phyloP scores from a whole-genome alignment of 2,888 invertebrate species.

The Parnassius mnemosyne region DNA sequence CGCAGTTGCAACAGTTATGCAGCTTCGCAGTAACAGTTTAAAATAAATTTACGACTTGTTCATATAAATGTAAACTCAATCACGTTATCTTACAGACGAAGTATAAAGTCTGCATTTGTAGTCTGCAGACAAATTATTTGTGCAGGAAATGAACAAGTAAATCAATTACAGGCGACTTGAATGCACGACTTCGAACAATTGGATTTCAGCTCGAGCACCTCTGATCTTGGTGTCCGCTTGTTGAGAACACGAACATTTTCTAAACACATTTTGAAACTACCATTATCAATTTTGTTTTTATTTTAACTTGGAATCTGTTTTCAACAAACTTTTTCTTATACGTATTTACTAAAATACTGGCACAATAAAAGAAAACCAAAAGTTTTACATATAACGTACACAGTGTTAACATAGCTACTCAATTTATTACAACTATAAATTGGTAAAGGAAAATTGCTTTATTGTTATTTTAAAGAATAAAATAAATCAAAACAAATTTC shows the following conservation, averaged over 20 bases:
- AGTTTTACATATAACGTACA: no score
- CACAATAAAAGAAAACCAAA: no score
- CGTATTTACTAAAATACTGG: no score
- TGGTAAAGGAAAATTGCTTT: no score
- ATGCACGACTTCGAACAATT: slow-evolving; percentile 21
- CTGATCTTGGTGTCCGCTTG: not conserved
- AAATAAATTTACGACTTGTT: no score
- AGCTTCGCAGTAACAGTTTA: no score
- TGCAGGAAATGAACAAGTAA: slow-evolving; percentile 70
- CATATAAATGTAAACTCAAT: not conserved
- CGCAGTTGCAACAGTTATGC: no score
- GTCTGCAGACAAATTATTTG: slow-evolving; percentile 31
- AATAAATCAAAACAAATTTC: no score
- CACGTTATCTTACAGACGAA: not conserved
- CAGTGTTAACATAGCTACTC: no score
- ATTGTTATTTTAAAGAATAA: no score
- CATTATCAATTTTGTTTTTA: not conserved
- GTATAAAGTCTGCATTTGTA: slow-evolving; percentile 12
- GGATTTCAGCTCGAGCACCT: slow-evolving; percentile 2
- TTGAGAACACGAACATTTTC: not conserved
- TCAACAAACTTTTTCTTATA: no score
- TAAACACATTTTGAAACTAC: not conserved
- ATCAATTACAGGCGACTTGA: slow-evolving; percentile 57
- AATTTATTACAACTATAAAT: no score
- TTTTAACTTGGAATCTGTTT: not conserved